These are phyloP conservation scores for Cherax destructor DNA, from an alignment of 1,140 invertebrate genomes.

Conservation along the genomic window DNA sequence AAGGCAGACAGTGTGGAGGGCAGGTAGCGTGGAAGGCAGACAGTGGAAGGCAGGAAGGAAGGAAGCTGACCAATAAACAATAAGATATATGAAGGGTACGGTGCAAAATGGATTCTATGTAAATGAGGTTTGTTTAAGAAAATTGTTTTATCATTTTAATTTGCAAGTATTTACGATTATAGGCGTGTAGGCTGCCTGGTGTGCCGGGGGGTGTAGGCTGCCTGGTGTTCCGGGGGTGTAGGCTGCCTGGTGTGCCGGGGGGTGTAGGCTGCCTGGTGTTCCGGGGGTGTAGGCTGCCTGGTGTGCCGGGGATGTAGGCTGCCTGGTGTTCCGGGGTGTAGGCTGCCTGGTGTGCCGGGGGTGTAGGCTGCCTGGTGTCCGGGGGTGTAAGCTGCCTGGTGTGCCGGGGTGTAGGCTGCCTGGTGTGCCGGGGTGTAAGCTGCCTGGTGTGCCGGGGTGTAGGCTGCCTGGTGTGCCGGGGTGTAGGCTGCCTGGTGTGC, in stretches of 20 bases:
- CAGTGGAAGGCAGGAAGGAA: background rate
- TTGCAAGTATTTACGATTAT: constrained; percentile 52
- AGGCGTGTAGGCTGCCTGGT: background rate
- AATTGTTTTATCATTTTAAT: constrained; percentile 61
- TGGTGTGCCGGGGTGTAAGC: no score
- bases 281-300: background rate
- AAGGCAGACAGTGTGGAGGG: background rate
- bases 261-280: no score
- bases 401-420: no score
- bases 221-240: background rate
- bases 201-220: no score
- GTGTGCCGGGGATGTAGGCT: background rate
- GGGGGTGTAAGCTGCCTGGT: no score
- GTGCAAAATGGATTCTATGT: constrained; percentile 53
- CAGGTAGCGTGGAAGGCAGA: background rate
- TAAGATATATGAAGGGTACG: constrained; percentile 28
- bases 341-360: constrained; percentile 8
- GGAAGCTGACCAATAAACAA: constrained; percentile 2
- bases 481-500: no score
- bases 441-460: no score
- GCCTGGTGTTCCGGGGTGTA: no score
- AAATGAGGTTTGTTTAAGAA: constrained; percentile 59
- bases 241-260: background rate
- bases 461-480: no score
- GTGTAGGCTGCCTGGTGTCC: background rate